Base-by-base conservation (phyloP, 2,113 vertebrate species). In the Aramus guarauna region DNA sequence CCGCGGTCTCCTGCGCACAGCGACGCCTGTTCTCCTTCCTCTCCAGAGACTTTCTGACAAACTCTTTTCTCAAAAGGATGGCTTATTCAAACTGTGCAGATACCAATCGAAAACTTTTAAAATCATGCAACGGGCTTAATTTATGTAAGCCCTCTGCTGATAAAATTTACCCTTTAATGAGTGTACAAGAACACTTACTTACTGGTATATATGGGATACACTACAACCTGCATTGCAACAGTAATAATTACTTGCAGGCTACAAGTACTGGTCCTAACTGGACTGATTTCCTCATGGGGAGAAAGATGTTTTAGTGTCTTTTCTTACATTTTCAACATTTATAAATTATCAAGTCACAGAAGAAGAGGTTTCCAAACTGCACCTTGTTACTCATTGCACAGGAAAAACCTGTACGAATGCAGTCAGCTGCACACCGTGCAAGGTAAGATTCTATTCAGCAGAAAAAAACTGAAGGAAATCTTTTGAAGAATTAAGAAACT, bases 181-280 rank as follows among this genome's bases (percentile, higher is more conserved):
- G 19, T 5, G 6, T 9, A 32, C 17, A 12, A 8, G 22, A 85
- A 15, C 27, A 58, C 32, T 37, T 27, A 13, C 6, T 12, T 15
- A 4, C n/a, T 15, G 12, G 9, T 12, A 16, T 19, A 11, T 13
- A n/a, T 0, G 5, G 37, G 60, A 90, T 16, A 69, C 22, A 7
- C 50, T 14, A 23, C 24, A 52, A 15, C 30, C 14, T 2, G 0
- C 1, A 5, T 7, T 7, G 10, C 22, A 59, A 8, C 26, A 50
- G 19, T 14, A 37, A 5, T 12, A 18, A 52, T 45, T 16, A 11
- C 7, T 36, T 71, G 30, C 48, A 53, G 30, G 26, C 20, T 52
- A 29, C 67, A 80, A 17, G 23, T 56, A 12, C 48, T 29, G 9
- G 18, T 21, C 15, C 17, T 45, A 55, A 45, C 24, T 9, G 26